These are phyloP conservation scores for Pseudopodoces humilis DNA, from an alignment of 2,113 vertebrate species.

Conservation along the genomic window DNA sequence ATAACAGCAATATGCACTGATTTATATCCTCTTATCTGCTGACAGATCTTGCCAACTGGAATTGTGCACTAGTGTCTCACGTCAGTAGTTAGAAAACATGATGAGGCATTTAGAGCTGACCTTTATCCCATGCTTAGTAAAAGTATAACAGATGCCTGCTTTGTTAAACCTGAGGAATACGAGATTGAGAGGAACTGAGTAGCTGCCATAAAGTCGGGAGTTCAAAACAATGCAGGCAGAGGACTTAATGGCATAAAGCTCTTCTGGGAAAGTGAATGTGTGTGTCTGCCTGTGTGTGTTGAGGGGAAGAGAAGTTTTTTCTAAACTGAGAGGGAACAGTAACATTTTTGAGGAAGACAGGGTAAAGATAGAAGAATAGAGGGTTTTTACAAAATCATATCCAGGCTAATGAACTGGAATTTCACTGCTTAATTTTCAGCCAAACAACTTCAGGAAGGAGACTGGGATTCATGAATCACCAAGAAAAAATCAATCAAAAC, in stretches of 20 bases:
- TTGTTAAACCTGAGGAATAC: not conserved
- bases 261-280: not conserved
- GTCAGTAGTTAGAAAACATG: not conserved
- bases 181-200: not conserved
- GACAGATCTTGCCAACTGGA: not conserved
- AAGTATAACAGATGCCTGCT: not conserved
- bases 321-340: not conserved
- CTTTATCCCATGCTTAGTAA: not conserved
- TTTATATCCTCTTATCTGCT: not conserved
- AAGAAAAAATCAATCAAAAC: not conserved
- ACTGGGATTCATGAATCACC: not conserved
- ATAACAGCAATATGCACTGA: not conserved
- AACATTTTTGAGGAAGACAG: not conserved
- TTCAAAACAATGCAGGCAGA: not conserved
- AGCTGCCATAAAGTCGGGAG: not conserved
- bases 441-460: not conserved
- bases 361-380: not conserved
- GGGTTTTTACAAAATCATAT: not conserved
- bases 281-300: not conserved
- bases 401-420: not conserved
- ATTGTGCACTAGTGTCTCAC: not conserved
- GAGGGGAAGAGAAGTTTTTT: not conserved
- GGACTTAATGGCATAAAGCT: not conserved
- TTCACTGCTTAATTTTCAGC: not conserved
- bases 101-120: slow-evolving; percentile 9